Base-by-base conservation (phyloP, 2,113 vertebrate species). In the Phainopepla nitens region DNA sequence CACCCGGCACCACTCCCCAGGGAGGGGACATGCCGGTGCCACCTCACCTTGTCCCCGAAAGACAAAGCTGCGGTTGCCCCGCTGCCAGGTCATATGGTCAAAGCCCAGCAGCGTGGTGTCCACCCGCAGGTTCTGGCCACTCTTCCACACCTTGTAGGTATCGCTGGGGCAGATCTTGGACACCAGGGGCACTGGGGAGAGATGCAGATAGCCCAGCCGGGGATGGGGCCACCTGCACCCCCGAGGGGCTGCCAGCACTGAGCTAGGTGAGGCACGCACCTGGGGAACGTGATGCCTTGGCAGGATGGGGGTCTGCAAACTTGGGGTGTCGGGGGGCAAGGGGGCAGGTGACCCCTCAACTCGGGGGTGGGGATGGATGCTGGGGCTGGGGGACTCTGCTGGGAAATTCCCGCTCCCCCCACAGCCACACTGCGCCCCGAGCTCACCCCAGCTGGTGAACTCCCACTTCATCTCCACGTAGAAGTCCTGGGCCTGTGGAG, bases 401-500 rank as follows among this genome's bases (percentile, higher is more conserved):
- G 49, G 66, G 70, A 80, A 86, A 64, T 44, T n/a, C 70, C 66
- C 5, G 0, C 20, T 53, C 13, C 36, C 22, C 47, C 35, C 56
- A 54, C 12, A 66, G 29, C 29, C 13, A 39, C 0, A 1, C 71
- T 66, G 64, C 36, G 50, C 58, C 61, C 87, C 0, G 0, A 64
- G 98, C 99, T 98, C 97, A 99, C 99, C 99, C 99, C 99, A 99
- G 97, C 99, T 99, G 29, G 99, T 99, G 96, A 99, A 99, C 93
- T 99, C 99, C 99, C 99, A 99, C 91, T 99, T 99, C 99, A 99
- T 99, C 98, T 99, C 99, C 97, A 99, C 99, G 3, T 99, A 99
- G 97, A 99, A 99, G 96, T 99, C 99, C 97, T 99, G 99, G n/a
- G 99, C 99, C 99, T 99, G 97, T 3, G 33, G 82, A 36, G 33